A percentile compares a stretch with the other conserved stretches of the same genome.
phyloP scores from a whole-genome alignment of 2,888 invertebrate genomes.

The Drosophila neutralis region DNA sequence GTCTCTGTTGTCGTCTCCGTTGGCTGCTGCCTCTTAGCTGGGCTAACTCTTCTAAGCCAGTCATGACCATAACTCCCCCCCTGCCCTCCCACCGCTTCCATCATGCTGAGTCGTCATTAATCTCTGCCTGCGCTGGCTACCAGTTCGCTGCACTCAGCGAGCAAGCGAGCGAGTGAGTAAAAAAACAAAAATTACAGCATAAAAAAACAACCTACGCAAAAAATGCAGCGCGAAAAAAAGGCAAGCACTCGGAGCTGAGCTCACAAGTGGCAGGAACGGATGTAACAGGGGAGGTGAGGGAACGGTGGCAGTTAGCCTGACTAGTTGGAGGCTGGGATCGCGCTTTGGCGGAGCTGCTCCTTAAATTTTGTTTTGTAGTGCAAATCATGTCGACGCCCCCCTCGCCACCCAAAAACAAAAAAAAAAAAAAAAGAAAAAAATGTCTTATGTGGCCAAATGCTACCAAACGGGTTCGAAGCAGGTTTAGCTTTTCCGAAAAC shows the following conservation, averaged over 20 bases:
- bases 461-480: constrained; percentile 75
- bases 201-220: constrained; percentile 64
- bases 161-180: not conserved
- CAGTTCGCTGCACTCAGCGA: constrained; percentile 72
- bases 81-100: not conserved
- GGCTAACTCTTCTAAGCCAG: constrained; percentile 48
- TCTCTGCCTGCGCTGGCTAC: constrained; percentile 68
- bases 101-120: constrained; percentile 54
- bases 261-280: not conserved
- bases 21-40: constrained; percentile 36
- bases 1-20: constrained; percentile 15
- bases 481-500: constrained; percentile 47
- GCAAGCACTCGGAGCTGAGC: constrained; percentile 39
- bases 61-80: constrained; percentile 14
- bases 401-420: constrained; percentile 37
- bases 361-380: constrained; percentile 75
- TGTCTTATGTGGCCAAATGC: constrained; percentile 56
- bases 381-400: constrained; percentile 76
- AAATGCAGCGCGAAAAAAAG: constrained; percentile 80
- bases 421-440: constrained; percentile 8
- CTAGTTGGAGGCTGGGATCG: constrained; percentile 23
- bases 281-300: not conserved
- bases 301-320: not conserved
- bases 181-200: not conserved
- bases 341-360: constrained; percentile 64